phyloP scores from a whole-genome alignment of 2,113 vertebrate genomes.

The Plotosus lineatus region DNA sequence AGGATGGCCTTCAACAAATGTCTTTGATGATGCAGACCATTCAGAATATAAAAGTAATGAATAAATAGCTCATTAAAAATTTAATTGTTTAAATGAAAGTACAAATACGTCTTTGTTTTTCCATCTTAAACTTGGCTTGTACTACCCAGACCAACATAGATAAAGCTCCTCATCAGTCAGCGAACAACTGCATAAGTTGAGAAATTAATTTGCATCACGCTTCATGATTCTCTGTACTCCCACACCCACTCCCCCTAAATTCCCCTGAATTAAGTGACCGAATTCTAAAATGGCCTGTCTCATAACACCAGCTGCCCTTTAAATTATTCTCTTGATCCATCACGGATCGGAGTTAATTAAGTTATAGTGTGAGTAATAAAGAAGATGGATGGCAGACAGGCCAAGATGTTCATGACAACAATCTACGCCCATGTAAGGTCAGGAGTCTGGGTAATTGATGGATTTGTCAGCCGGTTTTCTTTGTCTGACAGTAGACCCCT shows the following conservation, averaged over 20 bases:
- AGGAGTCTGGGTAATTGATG: conserved; percentile 67
- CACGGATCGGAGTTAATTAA: conserved; percentile 70
- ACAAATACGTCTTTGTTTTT: background rate
- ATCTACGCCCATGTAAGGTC: conserved; percentile 69
- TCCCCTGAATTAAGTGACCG: conserved; percentile 35
- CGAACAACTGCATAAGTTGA: background rate
- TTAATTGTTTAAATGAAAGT: too few relatives aligned
- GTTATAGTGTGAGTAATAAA: conserved; percentile 69
- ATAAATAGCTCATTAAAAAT: conserved; percentile 2
- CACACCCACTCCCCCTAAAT: conserved; percentile 35
- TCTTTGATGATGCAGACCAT: background rate
- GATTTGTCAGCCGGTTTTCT: conserved; percentile 63
- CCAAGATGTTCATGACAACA: conserved; percentile 63
- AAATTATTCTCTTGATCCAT: conserved; percentile 70
- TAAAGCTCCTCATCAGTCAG: background rate
- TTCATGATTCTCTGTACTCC: conserved; percentile 1
- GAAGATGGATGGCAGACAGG: conserved; percentile 67
- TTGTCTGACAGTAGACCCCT: conserved; percentile 50
- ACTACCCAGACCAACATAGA: background rate
- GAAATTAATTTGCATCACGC: conserved; percentile 20
- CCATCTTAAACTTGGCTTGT: background rate
- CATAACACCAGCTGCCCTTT: conserved; percentile 67
- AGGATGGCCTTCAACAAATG: conserved; percentile 15
- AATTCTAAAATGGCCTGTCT: conserved; percentile 50
- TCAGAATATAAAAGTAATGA: background rate